Evolutionary conservation across 1,140 invertebrate species (phyloP), one percentile per base, ranked within the genome.

Genomic region (Tigriopus japonicus): DNA sequence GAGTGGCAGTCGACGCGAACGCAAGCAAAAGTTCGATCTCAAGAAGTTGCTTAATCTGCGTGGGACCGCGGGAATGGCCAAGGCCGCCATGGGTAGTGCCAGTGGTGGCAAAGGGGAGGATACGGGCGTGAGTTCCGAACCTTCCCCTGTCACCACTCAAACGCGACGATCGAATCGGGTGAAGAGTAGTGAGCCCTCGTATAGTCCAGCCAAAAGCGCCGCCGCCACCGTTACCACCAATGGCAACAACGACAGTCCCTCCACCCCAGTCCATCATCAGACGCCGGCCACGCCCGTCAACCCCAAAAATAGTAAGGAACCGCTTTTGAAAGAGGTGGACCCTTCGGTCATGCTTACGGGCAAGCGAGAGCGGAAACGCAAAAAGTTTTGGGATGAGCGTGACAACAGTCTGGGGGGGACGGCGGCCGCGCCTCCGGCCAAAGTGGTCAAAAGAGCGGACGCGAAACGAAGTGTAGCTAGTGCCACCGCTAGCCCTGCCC

Each of bases 331-430:
- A 7, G 55, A 42, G 12, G 24, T 15, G 6, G 21, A 28, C n/a
- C 55, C 41, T 6, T 13, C 40, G 14, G 42, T 41, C 28, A 14
- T 58, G 15, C 19, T 54, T 15, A 58, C 55, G n/a, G 55, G 55
- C 15, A 58, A 58, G 28, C 23, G 55, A 7, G 55, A 58, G 40
- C 17, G 55, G 15, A 40, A 42, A 42, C 1, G 41, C 6, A 58
- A 58, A 58, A 58, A 58, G 55, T 58, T 58, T 42, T 58, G 55
- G 55, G 55, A 58, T 41, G 55, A 58, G 42, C n/a, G 21, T 21
- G 21, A 49, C 45, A 49, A 21, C 12, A 17, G n/a, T 12, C 21
- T 10, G n/a, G n/a, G n/a, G 2, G 15, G 2, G n/a, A 40, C 21
- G 6, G 53, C 53, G 23, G 3, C 15, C 9, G 15, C 10, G 2